Conservation (phyloP, 2,797 vertebrate genomes). For the Enteromius treurensis region DNA sequence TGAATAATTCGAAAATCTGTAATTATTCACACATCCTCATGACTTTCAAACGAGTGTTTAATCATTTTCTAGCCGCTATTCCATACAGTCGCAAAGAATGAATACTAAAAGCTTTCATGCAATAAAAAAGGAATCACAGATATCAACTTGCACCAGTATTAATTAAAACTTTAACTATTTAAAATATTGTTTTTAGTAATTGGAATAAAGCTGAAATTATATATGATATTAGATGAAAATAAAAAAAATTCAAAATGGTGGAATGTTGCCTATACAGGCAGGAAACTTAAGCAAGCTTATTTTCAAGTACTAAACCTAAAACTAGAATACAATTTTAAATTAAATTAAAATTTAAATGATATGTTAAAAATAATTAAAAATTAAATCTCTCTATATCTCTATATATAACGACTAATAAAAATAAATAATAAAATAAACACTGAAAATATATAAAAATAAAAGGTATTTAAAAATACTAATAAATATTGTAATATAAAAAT, state of each 20-base stretch:
- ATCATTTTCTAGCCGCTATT: neutral
- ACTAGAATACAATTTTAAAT: neutral
- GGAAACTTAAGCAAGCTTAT: neutral
- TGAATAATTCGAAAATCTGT: neutral
- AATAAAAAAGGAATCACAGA: neutral
- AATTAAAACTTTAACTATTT: neutral
- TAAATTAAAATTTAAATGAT: too few species aligned
- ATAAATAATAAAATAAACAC: neutral
- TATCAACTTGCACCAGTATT: neutral
- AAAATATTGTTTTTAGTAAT: neutral
- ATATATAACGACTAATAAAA: neutral
- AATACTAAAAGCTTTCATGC: neutral
- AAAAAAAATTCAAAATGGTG: too few species aligned
- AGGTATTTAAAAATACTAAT: neutral
- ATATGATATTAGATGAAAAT: neutral
- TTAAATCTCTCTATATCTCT: neutral
- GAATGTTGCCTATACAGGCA: neutral
- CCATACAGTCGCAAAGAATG: neutral
- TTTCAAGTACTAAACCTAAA: neutral
- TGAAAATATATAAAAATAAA: neutral
- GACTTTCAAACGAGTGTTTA: conserved; percentile 2
- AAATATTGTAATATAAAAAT: neutral
- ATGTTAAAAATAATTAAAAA: neutral
- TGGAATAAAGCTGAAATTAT: neutral
- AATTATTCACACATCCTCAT: neutral